Evolutionary conservation across 2,888 invertebrate species (phyloP), one percentile per base, ranked within the genome.

Genomic region (Argyresthia goedartella): DNA sequence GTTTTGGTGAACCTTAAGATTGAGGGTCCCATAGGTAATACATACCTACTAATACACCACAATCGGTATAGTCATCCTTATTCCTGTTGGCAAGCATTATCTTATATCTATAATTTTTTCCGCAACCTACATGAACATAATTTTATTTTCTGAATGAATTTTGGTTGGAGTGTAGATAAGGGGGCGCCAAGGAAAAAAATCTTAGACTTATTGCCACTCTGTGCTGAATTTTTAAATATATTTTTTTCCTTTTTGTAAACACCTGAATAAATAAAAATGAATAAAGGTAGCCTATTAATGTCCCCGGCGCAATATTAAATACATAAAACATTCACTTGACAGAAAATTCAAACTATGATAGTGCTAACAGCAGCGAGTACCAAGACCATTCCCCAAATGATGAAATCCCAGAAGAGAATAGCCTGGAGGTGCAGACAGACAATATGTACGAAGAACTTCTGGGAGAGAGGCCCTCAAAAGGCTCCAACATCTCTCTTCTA

Each of bases 401-500:
- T 48, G 44, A 44, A 13, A 53, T 53, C 15, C 48, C 54, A 47
- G 49, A 54, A 41, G 15, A 52, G 42, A 54, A 59, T 15, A 59
- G 61, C 14, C 63, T 63, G 36, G 52, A 56, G 1, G 54, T 60
- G 35, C 69, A 16, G 62, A 62, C n/a, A 68, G 25, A 60, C 42
- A 73, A 71, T 57, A 73, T 80, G 69, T 82, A 77, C 64, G 71
- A 74, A 36, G 78, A 81, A 45, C 53, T 76, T 11, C 55, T 79
- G 9, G 62, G 59, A 76, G 56, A 64, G 73, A 49, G 55, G 73
- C 70, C 15, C 66, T 68, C 51, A 55, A 73, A 51, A 77, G 77
- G n/a, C n/a, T n/a, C n/a, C n/a, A n/a, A 50, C 39, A 77, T 39
- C 6, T 51, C 25, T 52, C 58, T 84, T 42, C 61, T 81, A 2